Base-by-base conservation (phyloP, 2,888 invertebrate genomes). In the Xestia rhomboidea region DNA sequence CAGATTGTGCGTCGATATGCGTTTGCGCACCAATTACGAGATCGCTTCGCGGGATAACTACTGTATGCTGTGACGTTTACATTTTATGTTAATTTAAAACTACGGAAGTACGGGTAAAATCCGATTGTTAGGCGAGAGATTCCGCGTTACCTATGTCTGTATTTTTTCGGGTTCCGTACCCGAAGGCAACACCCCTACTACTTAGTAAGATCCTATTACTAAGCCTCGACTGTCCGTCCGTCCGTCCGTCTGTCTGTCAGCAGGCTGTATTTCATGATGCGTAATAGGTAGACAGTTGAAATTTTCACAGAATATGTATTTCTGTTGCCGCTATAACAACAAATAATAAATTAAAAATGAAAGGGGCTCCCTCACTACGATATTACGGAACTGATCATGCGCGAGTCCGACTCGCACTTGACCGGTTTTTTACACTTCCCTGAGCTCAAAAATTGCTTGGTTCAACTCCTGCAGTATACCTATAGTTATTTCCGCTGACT, bases 1-100 rank as follows among this genome's bases (percentile, higher is more conserved):
- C 83, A 93, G 93, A 95, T 94, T 91, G 92, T 78, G 81, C 82
- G 89, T 89, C 90, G 93, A 93, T 93, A 93, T 84, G 90, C 89
- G 81, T 88, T 80, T 81, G 89, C 90, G 87, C 90, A 89, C 89
- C 90, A 92, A 92, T 94, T 94, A 91, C 75, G 79, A 83, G 93
- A 94, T 93, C 89, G 89, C 87, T 89, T 78, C 85, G 83, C 80
- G 79, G 89, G 92, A 93, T 93, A 91, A 72, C 82, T 74, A 44
- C 72, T 76, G 72, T 72, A 78, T 68, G 27, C 60, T 71, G 77
- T 81, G 80, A 73, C 72, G 79, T 72, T 71, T 64, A 74, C 73
- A 73, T 79, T 71, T 79, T 66, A 68, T 82, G 72, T 72, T 79
- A 68, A 80, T 83, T 84, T 64, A 66, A 68, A 63, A 68, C 54